A percentile compares a stretch with the other conserved stretches of the same genome.
Conservation (phyloP, 2,797 vertebrate genomes). For the Lepidocolaptes lacrymiger region DNA sequence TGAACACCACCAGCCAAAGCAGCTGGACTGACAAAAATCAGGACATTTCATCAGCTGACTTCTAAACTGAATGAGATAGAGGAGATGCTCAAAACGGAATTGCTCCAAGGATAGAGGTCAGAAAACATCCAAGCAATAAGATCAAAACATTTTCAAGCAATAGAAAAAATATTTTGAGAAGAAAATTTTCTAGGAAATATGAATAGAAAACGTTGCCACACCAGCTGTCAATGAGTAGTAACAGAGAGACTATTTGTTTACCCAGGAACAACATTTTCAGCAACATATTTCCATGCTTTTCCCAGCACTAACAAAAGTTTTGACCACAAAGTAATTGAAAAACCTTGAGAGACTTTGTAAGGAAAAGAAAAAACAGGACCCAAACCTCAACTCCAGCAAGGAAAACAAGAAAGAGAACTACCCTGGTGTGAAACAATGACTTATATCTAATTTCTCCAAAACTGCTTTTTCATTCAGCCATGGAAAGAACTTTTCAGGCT, state of each 20-base stretch:
- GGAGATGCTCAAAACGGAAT: not conserved
- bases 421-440: constrained; percentile 45
- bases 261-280: not conserved
- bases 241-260: not conserved
- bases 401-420: constrained; percentile 1
- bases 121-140: not conserved
- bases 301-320: not conserved
- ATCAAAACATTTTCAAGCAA: not conserved
- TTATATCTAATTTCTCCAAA: constrained; percentile 42
- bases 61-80: not conserved
- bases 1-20: not conserved
- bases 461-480: constrained; percentile 34
- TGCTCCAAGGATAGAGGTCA: not conserved
- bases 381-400: not conserved
- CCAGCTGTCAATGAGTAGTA: not conserved
- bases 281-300: not conserved
- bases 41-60: not conserved
- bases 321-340: constrained; percentile 51
- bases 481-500: constrained; percentile 19
- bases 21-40: not conserved
- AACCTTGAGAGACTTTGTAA: constrained; percentile 12
- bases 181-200: not conserved
- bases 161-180: not conserved
- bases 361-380: not conserved
- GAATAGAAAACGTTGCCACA: not conserved